Evolutionary conservation across 2,113 vertebrate species (phyloP), one percentile per base, ranked within the genome.

Genomic region (Paracanthobrama guichenoti): DNA sequence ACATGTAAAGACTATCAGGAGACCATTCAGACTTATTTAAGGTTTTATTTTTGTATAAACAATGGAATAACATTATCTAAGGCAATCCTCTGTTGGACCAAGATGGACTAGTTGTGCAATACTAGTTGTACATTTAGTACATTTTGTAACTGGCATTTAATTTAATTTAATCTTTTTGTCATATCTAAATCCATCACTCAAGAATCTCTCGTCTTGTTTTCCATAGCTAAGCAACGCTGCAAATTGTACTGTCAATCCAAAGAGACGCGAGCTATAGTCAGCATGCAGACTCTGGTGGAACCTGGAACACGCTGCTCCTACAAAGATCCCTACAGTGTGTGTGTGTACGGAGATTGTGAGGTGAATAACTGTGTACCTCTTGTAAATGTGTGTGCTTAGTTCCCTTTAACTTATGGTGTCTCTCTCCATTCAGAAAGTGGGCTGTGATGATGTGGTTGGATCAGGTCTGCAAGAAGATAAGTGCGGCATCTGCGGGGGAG

Each of bases 261-360:
- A 90, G 97, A 99, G 88, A 97, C 94, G 0, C 92, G 93, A 22
- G 96, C 96, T 14, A 94, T 96, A 85, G 95, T 97, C 20, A 96
- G 96, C 85, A 98, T 97, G 96, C 95, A 98, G 79, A 94, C 94
- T 71, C 93, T 94, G 92, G 96, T 96, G 0, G 95, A 96, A 0
- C 97, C 98, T 0, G 98, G 98, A 75, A 99, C 96, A 0, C 97
- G 94, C 88, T 99, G 98, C 91, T 99, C 98, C 48, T 99, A 99
- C 92, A 99, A 97, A 90, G 97, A 99, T 0, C 93, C 95, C 14
- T 95, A 98, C 93, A 99, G 97, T 85, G 93, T 99, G 91, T 99
- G 98, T 0, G 96, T 99, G 90, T 93, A 95, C 0, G 98, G 97
- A 0, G 96, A 97, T 81, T 99, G 98, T 89, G 94, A 95, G 93